phyloP scores from a whole-genome alignment of 2,797 vertebrate species.

The Novumbra hubbsi region DNA sequence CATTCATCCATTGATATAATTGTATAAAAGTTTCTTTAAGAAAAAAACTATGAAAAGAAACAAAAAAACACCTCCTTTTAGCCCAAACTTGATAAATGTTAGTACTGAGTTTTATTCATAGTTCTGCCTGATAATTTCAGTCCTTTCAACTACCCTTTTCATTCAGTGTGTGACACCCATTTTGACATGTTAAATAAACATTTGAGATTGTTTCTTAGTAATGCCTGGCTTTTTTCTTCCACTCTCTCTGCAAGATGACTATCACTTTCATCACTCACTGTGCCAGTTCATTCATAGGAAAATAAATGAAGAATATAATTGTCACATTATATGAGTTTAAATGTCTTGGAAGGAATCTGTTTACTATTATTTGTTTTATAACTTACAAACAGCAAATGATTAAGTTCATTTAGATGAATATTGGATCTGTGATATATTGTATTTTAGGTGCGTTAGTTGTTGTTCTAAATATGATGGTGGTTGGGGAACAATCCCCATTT shows the following conservation, averaged over 20 bases:
- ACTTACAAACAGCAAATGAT: neutral
- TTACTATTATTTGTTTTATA: neutral
- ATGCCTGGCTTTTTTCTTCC: conserved; percentile 50
- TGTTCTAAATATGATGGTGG: conserved; percentile 44
- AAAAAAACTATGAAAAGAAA: conserved; percentile 70
- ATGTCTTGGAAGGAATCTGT: neutral
- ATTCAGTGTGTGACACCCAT: conserved; percentile 76
- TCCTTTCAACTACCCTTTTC: conserved; percentile 58
- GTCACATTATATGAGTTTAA: conserved; percentile 3
- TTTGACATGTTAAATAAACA: conserved; percentile 83
- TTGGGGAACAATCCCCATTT: conserved; percentile 48
- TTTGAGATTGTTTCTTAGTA: conserved; percentile 82
- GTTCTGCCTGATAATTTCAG: conserved; percentile 76
- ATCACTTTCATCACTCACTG: neutral
- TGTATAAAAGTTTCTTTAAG: conserved; percentile 85
- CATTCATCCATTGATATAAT: conserved; percentile 81
- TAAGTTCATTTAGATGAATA: neutral
- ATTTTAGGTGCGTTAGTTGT: conserved; percentile 16
- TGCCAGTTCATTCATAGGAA: neutral
- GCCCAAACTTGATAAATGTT: conserved; percentile 79
- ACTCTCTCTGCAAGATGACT: conserved; percentile 4
- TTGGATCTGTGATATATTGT: neutral
- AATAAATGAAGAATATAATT: neutral
- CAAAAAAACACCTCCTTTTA: conserved; percentile 78
- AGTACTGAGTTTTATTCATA: conserved; percentile 79